Percentiles rank a stretch among this genome's conserved stretches.
Evolutionary conservation across 2,113 vertebrate genomes (phyloP).

Genomic region (Synodontis membranacea): DNA sequence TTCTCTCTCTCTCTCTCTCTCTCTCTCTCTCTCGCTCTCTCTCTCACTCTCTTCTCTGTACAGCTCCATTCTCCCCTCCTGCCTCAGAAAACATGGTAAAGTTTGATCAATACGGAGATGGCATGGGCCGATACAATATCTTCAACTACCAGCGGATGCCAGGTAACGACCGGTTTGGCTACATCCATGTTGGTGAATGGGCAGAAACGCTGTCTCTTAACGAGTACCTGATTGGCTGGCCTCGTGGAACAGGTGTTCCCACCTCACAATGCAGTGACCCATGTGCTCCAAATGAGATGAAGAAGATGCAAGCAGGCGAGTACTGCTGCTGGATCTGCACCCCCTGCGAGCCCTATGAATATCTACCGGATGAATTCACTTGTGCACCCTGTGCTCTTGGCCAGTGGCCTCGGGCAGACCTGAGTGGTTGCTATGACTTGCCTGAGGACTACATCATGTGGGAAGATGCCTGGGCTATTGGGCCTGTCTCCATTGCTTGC

Average conservation of each 20-base stretch:
- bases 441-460: slow-evolving; percentile 98
- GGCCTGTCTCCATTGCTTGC: slow-evolving; percentile 93
- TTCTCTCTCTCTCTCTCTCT: slow-evolving; percentile 46
- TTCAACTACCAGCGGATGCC: slow-evolving; percentile 89
- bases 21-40: slow-evolving; percentile 41
- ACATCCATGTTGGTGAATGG: slow-evolving; percentile 94
- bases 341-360: slow-evolving; percentile 91
- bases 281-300: slow-evolving; percentile 96
- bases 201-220: slow-evolving; percentile 87
- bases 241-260: slow-evolving; percentile 79
- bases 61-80: slow-evolving; percentile 89
- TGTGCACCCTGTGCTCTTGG: slow-evolving; percentile 89
- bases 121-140: slow-evolving; percentile 93
- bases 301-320: slow-evolving; percentile 98
- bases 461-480: slow-evolving; percentile 98
- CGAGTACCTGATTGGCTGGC: slow-evolving; percentile 88
- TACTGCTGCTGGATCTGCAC: slow-evolving; percentile 99
- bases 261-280: slow-evolving; percentile 97
- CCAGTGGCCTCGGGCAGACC: slow-evolving; percentile 89
- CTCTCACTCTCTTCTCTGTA: slow-evolving; percentile 41
- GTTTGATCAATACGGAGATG: slow-evolving; percentile 93
- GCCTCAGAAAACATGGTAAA: slow-evolving; percentile 88
- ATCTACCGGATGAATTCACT: slow-evolving; percentile 93
- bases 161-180: slow-evolving; percentile 80
- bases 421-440: slow-evolving; percentile 89